Evolutionary conservation across 2,113 vertebrate species (phyloP), one percentile per base, ranked within the genome.

Genomic region (Eubucco bourcierii): DNA sequence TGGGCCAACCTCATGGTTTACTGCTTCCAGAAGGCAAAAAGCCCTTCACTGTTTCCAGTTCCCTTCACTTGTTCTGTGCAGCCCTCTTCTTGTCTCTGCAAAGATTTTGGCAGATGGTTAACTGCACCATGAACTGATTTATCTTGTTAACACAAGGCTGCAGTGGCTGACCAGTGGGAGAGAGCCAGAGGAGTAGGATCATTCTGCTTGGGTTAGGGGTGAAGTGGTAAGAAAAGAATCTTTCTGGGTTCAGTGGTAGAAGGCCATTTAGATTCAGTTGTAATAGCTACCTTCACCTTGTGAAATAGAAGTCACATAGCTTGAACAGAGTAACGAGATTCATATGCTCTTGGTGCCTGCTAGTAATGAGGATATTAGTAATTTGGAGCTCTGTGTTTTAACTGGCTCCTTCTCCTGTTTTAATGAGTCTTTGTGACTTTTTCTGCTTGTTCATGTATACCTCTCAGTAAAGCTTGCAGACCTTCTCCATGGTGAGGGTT

Each of bases 121-220:
- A n/a, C n/a, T 28, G 41, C 10, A 27, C 7, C 21, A 7, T 29
- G 31, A 74, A 12, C 2, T 27, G 27, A 67, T 52, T 78, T 72
- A 41, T 9, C 37, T 68, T 50, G 18, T 31, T 59, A 44, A 63
- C 6, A 4, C 8, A 28, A 10, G 7, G 39, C n/a, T 15, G 6
- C 1, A 1, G 31, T 20, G 14, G 7, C 37, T 52, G 66, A 47
- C 7, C 15, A 28, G 15, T 13, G 14, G 11, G 12, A 28, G 53
- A 47, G 21, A 72, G 23, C 20, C 23, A 59, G 23, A 18, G 4
- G 9, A 58, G 15, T 12, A 20, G 24, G 20, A 85, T 11, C 5
- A 31, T 7, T 47, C 37, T 23, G 1, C 20, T 76, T 81, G 18
- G 85, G 33, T 8, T 19, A 25, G 2, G 2, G 0, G 0, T 28